These are phyloP conservation scores for Bombycilla garrulus DNA, from an alignment of 2,113 vertebrate species.

Conservation along the genomic window DNA sequence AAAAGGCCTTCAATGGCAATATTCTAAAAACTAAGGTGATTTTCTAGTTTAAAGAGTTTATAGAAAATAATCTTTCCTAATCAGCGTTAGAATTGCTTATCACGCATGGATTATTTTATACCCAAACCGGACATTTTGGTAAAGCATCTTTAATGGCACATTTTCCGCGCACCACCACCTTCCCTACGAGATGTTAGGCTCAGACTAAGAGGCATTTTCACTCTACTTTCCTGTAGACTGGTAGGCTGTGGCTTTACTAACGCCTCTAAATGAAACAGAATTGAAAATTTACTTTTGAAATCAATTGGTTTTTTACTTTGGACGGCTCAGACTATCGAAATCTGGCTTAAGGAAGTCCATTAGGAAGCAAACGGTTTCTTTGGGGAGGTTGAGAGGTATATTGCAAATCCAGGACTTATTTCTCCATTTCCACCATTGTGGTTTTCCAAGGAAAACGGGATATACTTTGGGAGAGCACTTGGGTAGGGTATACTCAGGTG, in stretches of 20 bases:
- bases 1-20: slow-evolving; percentile 65
- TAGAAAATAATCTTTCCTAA: slow-evolving; percentile 50
- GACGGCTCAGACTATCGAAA: not conserved
- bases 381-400: not conserved
- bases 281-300: slow-evolving; percentile 5
- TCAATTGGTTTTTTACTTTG: not conserved
- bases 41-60: slow-evolving; percentile 55
- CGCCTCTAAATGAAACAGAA: not conserved
- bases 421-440: slow-evolving; percentile 6
- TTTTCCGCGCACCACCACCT: slow-evolving; percentile 45
- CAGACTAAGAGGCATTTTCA: slow-evolving; percentile 6
- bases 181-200: slow-evolving; percentile 9
- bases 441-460: slow-evolving; percentile 39
- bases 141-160: slow-evolving; percentile 20
- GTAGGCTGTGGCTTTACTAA: not conserved
- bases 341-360: not conserved
- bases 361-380: not conserved
- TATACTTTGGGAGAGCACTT: not conserved
- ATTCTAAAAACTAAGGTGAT: slow-evolving; percentile 42
- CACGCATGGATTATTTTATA: slow-evolving; percentile 39
- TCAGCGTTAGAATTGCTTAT: slow-evolving; percentile 54
- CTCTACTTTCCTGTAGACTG: not conserved
- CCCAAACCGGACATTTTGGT: slow-evolving; percentile 48
- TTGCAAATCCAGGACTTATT: not conserved
- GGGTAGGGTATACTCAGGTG: not conserved